Conservation (phyloP, 1,140 invertebrate genomes). For the Pemphigus obesinymphae region DNA sequence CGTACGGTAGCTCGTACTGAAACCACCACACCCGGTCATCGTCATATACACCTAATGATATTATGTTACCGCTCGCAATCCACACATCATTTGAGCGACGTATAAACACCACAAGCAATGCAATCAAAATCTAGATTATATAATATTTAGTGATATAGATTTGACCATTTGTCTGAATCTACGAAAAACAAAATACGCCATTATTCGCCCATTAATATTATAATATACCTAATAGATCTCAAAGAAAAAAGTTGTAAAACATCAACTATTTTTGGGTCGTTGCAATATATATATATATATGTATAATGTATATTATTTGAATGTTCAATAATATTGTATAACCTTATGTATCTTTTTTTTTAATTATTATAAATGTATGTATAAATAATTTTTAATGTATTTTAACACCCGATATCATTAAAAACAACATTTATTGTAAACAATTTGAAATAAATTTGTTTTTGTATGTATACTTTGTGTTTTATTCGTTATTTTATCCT, state of each 20-base stretch:
- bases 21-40: not conserved
- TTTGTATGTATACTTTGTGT: not conserved
- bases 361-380: not conserved
- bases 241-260: not conserved
- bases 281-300: slow-evolving; percentile 2
- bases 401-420: not conserved
- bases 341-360: not conserved
- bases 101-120: not conserved
- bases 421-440: not conserved
- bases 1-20: not conserved
- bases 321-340: not conserved
- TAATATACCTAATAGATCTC: not conserved
- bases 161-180: too few relatives aligned
- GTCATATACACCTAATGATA: not conserved
- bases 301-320: not conserved
- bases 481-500: not conserved
- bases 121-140: slow-evolving; percentile 9
- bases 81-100: not conserved
- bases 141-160: not conserved
- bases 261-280: slow-evolving; percentile 9
- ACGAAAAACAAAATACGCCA: not conserved
- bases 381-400: not conserved
- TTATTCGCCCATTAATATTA: not conserved
- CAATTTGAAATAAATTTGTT: not conserved
- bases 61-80: not conserved